Base-by-base conservation (phyloP, 1,140 invertebrate genomes). In the Fopius arisanus region DNA sequence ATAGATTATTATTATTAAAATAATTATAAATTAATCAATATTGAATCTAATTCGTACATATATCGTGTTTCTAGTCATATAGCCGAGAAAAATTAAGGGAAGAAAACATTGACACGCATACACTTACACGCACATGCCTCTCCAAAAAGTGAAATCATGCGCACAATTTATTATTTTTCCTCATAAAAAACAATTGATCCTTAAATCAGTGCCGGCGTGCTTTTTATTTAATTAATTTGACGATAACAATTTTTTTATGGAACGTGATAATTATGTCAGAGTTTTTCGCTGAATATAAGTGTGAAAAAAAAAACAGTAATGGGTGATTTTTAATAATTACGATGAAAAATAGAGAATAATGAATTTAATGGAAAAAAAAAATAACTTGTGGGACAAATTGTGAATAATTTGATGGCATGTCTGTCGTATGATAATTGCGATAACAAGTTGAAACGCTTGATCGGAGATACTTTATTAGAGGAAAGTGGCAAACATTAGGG, bases 61-160 rank as follows among this genome's bases (percentile, higher is more conserved):
- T 80, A 80, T 80, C 78, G 82, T 81, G 80, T 83, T 81, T 84
- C 84, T 85, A 85, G 83, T 84, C 83, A 85, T 78, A 81, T 81
- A 82, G 78, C 75, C 77, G 70, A 82, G 62, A 37, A 28, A 65
- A 51, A 33, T 62, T 14, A 26, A 54, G 65, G 12, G 73, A 73
- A 75, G 66, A 66, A 70, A 62, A 66, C 29, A 33, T 16, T 72
- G 10, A 72, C 62, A 48, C 26, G 51, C 63, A 66, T 62, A 43
- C 62, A 72, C 37, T 28, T 48, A 71, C 21, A 29, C 62, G 51
- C 66, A 54, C 65, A 65, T 26, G 31, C 59, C 28, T 51, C 23
- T 28, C 43, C 16, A 62, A 65, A 63, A 66, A 51, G 26, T 40
- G 43, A 73, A 73, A 59, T 26, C 19, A 59, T 59, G 23, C 54